Percentiles rank a stretch among this genome's conserved stretches.
These are phyloP conservation scores for Chelonus formosanus DNA, from an alignment of 2,888 invertebrate species.

Conservation along the genomic window DNA sequence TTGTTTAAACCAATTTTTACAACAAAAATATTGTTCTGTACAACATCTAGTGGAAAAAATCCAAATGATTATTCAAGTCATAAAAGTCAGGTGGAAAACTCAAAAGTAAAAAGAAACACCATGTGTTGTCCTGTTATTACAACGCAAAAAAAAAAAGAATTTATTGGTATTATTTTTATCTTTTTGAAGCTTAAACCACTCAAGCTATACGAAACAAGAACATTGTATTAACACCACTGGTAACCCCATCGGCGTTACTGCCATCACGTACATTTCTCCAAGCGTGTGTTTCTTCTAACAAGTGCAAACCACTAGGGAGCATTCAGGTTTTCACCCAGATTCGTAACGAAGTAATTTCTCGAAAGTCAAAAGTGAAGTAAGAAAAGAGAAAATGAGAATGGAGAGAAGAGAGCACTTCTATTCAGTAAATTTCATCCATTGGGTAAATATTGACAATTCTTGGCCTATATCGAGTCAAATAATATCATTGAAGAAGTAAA, in stretches of 20 bases:
- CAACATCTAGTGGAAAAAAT: no score
- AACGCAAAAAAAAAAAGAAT: no score
- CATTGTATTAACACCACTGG: conserved; percentile 9
- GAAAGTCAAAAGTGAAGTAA: conserved; percentile 17
- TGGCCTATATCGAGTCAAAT: conserved; percentile 42
- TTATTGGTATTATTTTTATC: no score
- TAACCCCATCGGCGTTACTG: conserved; percentile 14
- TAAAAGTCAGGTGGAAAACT: no score
- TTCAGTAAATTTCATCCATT: conserved; percentile 42
- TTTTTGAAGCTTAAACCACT: conserved; percentile 7
- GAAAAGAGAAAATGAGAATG: conserved; percentile 13
- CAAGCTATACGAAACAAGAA: conserved; percentile 14
- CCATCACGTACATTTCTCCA: background rate
- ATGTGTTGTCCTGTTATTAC: no score
- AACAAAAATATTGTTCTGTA: no score
- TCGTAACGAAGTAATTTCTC: conserved; percentile 34
- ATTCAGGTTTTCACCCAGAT: conserved; percentile 37
- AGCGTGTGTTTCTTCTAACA: conserved; percentile 16
- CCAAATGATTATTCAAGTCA: no score
- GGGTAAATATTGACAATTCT: conserved; percentile 44
- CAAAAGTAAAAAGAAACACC: no score
- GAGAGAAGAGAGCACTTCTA: conserved; percentile 25
- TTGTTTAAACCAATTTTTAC: no score
- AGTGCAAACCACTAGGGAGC: conserved; percentile 17
- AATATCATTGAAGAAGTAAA: conserved; percentile 35